phyloP scores from a whole-genome alignment of 2,888 invertebrate species.

The Leptogaster cylindrica region DNA sequence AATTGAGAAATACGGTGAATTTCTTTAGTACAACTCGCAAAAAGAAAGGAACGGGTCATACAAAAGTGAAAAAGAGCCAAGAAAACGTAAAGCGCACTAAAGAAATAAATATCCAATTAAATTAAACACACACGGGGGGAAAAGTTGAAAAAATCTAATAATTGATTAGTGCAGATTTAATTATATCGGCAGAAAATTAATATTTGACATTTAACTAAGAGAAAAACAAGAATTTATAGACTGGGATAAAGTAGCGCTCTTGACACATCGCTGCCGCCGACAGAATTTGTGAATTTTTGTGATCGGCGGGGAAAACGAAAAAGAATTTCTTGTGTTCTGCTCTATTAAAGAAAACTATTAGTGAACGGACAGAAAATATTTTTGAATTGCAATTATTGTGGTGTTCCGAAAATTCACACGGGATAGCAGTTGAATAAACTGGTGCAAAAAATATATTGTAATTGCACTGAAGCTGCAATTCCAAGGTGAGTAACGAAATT shows the following conservation, averaged over 20 bases:
- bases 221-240: conserved; percentile 13
- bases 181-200: conserved; percentile 8
- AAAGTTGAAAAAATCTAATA: no score
- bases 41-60: conserved; percentile 32
- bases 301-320: not conserved
- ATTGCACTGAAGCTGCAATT: no score
- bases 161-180: no score
- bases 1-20: conserved; percentile 11
- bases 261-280: not conserved
- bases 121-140: conserved; percentile 42
- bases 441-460: no score
- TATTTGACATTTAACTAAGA: not conserved
- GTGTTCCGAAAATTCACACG: no score
- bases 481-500: no score
- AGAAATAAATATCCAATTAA: conserved; percentile 33
- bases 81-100: conserved; percentile 11
- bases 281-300: no score
- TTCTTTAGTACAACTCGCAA: conserved; percentile 24
- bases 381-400: no score
- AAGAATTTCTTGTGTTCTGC: not conserved
- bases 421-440: no score
- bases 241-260: not conserved
- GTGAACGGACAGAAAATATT: no score
- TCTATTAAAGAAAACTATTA: no score
- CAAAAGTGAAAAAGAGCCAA: conserved; percentile 21